Evolutionary conservation across 2,113 vertebrate genomes (phyloP).

Genomic region (Colossoma macropomum): DNA sequence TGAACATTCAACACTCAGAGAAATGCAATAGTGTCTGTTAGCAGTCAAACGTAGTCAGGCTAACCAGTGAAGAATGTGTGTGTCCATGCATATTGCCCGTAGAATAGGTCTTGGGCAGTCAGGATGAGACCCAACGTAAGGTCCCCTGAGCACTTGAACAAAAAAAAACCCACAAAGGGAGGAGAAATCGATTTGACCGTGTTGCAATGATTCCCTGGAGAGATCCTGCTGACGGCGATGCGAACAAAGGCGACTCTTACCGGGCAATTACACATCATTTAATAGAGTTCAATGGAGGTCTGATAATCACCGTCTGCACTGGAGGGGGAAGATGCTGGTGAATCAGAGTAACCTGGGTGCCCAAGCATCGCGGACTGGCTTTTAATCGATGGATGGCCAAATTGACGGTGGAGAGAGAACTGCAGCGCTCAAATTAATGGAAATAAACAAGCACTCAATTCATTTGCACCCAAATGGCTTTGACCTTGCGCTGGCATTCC

Average conservation of each 20-base stretch:
- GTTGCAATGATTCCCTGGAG: conserved; percentile 14
- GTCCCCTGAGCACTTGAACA: background rate
- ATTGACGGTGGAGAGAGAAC: conserved; percentile 1
- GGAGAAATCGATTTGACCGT: conserved; percentile 50
- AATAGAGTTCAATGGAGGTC: conserved; percentile 46
- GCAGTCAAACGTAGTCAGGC: background rate
- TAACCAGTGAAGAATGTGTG: background rate
- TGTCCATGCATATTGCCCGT: background rate
- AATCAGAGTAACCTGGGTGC: background rate
- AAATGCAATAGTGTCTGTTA: too few relatives aligned
- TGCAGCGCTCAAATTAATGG: background rate
- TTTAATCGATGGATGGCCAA: conserved; percentile 30
- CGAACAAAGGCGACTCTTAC: conserved; percentile 41
- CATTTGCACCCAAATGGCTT: conserved; percentile 18
- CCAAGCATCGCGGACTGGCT: background rate
- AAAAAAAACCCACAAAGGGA: conserved; percentile 26
- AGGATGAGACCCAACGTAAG: background rate
- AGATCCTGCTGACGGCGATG: conserved; percentile 19
- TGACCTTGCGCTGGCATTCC: background rate
- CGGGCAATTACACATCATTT: conserved; percentile 45
- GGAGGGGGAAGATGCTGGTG: background rate
- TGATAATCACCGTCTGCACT: conserved; percentile 15
- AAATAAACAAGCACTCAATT: conserved; percentile 31
- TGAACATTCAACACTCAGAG: too few relatives aligned
- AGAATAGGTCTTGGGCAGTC: conserved; percentile 27